Evolutionary conservation across 2,797 vertebrate genomes (phyloP).

Genomic region (Tapirus indicus): DNA sequence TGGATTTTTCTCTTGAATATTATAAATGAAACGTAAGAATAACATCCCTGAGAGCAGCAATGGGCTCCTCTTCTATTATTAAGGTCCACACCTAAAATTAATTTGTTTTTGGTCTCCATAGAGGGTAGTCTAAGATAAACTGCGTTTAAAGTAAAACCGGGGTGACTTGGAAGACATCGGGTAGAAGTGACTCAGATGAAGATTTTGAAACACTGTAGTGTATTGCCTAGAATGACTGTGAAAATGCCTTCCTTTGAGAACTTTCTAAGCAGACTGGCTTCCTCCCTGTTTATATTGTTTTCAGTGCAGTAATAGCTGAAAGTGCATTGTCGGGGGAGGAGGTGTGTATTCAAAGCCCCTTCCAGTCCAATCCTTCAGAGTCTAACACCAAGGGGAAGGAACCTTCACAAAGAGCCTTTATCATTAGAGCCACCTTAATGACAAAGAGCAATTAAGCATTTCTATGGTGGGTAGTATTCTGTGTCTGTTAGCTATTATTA

Average conservation of each 20-base stretch:
- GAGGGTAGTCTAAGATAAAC: not conserved
- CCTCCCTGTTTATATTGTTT: not conserved
- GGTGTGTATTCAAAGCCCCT: not conserved
- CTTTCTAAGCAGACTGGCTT: not conserved
- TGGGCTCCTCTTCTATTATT: constrained; percentile 25
- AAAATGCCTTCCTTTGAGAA: constrained; percentile 58
- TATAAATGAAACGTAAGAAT: constrained; percentile 33
- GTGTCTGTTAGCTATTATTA: constrained; percentile 81
- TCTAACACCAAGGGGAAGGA: constrained; percentile 50
- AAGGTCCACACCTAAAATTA: not conserved
- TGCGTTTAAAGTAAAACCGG: not conserved
- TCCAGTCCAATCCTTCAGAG: constrained; percentile 11
- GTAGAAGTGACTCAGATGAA: not conserved
- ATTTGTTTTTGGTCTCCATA: constrained; percentile 37
- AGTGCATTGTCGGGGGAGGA: no score
- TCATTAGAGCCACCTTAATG: constrained; percentile 67
- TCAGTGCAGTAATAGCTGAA: not conserved
- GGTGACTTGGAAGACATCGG: not conserved
- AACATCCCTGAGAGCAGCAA: constrained; percentile 1
- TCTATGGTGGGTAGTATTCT: constrained; percentile 71
- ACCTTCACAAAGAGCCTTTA: constrained; percentile 52
- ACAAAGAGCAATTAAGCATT: constrained; percentile 75
- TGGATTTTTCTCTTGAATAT: constrained; percentile 32
- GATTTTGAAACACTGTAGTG: not conserved
- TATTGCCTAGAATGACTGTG: not conserved